A percentile compares a stretch with the other conserved stretches of the same genome.
phyloP scores from a whole-genome alignment of 2,113 vertebrate species.

The Sitta europaea region DNA sequence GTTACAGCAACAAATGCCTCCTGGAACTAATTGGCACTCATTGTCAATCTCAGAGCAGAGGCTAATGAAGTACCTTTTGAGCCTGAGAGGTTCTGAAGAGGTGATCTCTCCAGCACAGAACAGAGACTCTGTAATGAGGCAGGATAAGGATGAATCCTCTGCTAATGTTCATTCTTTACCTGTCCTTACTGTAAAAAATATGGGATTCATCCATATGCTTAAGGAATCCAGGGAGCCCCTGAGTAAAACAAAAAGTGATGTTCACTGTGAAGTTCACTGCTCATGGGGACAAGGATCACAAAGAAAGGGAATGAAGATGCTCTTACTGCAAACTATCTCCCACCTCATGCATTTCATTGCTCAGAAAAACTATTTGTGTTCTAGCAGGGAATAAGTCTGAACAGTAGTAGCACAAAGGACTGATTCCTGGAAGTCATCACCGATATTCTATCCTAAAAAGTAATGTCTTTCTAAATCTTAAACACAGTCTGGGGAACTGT shows the following conservation, averaged over 20 bases:
- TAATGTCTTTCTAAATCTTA: background rate
- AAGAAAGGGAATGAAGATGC: background rate
- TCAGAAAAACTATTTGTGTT: background rate
- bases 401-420: background rate
- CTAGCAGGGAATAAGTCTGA: background rate
- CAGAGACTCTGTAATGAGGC: background rate
- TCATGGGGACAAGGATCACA: background rate
- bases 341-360: background rate
- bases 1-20: background rate
- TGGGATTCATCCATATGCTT: background rate
- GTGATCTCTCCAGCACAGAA: background rate
- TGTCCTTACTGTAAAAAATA: background rate
- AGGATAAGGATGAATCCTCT: background rate
- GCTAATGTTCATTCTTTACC: background rate
- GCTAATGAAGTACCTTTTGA: conserved; percentile 43
- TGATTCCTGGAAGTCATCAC: background rate
- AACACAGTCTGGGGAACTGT: background rate
- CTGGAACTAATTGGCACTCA: conserved; percentile 38
- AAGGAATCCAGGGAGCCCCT: background rate
- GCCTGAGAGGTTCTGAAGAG: conserved; percentile 23
- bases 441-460: background rate
- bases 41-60: background rate
- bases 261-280: background rate
- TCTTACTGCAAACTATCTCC: background rate
- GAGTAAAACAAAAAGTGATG: background rate